Evolutionary conservation across 2,888 invertebrate genomes (phyloP), one percentile per base, ranked within the genome.

Genomic region (Xanthia icteritia): DNA sequence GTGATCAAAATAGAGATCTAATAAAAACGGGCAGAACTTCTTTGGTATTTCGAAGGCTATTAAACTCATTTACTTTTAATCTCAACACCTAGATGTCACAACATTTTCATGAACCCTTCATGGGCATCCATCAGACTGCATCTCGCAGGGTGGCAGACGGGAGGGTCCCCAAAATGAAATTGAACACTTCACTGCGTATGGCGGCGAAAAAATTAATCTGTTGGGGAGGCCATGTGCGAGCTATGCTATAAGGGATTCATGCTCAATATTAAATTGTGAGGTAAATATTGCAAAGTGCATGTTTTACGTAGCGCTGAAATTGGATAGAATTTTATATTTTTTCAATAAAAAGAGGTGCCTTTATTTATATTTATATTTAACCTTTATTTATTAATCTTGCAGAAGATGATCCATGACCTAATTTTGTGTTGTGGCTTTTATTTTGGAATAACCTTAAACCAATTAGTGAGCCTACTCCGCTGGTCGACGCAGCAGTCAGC

Each of bases 171-270:
- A 36, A 36, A 74, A 67, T 72, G 64, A 76, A 63, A 81, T 84
- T 66, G 73, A 75, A 76, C 65, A 79, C 85, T 84, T 77, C 67
- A 71, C 73, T 68, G 68, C 69, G 61, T 65, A 75, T 36, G 15
- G 70, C 56, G 39, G 42, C 39, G 67, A 73, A 80, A 83, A 83
- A 80, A 75, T 23, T 65, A 79, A 84, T 82, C 45, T 64, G 67
- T 67, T 13, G 61, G 56, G 39, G 84, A 61, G 63, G 31, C 56
- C 69, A 67, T 54, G 79, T 78, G 73, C 36, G 61, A 65, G 73
- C 51, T 31, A n/a, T 23, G 54, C n/a, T 11, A 56, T 56, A 42
- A 69, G 48, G 15, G 63, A 45, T 51, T 60, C 27, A 51, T 23
- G 39, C 68, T 36, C 58, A 56, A 68, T 72, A 84, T 76, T 76